Percentiles rank a stretch among this genome's conserved stretches.
These are phyloP conservation scores for Gambusia yucatana DNA, from an alignment of 2,797 vertebrate species.

Conservation along the genomic window DNA sequence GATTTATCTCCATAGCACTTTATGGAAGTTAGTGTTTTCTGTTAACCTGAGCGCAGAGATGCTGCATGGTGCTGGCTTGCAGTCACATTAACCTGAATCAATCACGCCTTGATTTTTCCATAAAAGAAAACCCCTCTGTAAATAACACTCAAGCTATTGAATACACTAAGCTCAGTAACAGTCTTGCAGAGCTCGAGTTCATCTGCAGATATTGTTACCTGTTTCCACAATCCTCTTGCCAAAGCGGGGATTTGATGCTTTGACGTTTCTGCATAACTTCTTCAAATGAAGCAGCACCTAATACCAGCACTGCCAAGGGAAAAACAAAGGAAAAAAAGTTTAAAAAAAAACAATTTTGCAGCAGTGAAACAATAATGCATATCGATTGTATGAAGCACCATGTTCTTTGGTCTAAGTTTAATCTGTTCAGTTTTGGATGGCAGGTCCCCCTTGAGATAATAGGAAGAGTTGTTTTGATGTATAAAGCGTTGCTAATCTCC, in stretches of 20 bases:
- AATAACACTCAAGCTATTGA: conserved; percentile 75
- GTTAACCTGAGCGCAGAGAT: conserved; percentile 84
- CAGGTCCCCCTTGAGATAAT: conserved; percentile 71
- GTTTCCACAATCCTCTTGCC: conserved; percentile 66
- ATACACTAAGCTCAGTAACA: conserved; percentile 64
- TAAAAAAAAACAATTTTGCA: conserved; percentile 52
- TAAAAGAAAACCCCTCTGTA: conserved; percentile 83
- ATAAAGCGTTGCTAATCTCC: conserved; percentile 78
- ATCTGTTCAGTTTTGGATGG: conserved; percentile 62
- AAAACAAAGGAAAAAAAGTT: conserved; percentile 46
- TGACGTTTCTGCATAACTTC: conserved; percentile 56
- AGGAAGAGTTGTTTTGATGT: conserved; percentile 74
- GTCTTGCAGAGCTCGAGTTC: conserved; percentile 57
- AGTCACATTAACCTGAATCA: conserved; percentile 87
- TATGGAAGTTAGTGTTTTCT: conserved; percentile 86
- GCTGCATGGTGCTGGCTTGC: conserved; percentile 75
- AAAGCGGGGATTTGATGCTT: conserved; percentile 68
- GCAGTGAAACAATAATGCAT: conserved; percentile 68
- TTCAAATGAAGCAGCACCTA: conserved; percentile 59
- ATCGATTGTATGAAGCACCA: conserved; percentile 60
- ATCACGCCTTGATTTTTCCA: conserved; percentile 87
- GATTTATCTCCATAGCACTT: conserved; percentile 98
- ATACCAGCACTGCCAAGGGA: conserved; percentile 65
- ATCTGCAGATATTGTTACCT: conserved; percentile 65
- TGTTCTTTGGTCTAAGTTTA: conserved; percentile 61